Base-by-base conservation (phyloP, 2,797 vertebrate genomes). In the Poeciliopsis paucimaculata region DNA sequence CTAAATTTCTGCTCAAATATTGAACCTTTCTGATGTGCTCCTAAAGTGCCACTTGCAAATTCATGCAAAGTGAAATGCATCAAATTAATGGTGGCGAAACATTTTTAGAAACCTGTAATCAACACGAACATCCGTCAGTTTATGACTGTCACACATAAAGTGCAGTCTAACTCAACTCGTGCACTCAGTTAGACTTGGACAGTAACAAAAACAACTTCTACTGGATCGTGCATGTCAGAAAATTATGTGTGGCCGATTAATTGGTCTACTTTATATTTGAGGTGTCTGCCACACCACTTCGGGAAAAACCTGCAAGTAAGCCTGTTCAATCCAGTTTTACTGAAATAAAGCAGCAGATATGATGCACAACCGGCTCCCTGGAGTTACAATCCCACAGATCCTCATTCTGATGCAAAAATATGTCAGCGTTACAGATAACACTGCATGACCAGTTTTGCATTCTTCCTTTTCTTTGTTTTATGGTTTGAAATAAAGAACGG, bases 321-420 rank as follows among this genome's bases (percentile, higher is more conserved):
- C 66, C 66, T 70, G 13, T 3, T 31, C 46, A 73, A 20, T 16
- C 11, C 16, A 73, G 28, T 18, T 16, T 26, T 11, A 49, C 4
- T 70, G 26, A 43, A 70, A 41, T n/a, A 49, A 76, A 76, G 57
- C 55, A 46, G 23, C 28, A 76, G 18, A 47, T 39, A 36, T 20
- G 6, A 15, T 36, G 20, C 31, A 36, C 5, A 3, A 31, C n/a
- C 4, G 15, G 39, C 16, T 71, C 18, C 41, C 13, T 72, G 28
- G 16, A 36, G 26, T 28, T 39, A 34, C 55, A 64, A 64, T 51
- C n/a, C 47, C 4, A 57, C n/a, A 71, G 43, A 82, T 20, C 11
- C 23, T 79, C 70, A 39, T 77, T 76, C 75, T 47, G 78, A 82
- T 80, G 60, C 55, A 75, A 15, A 70, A 64, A 75, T 23, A 82